Evolutionary conservation across 2,888 invertebrate species (phyloP), one percentile per base, ranked within the genome.

Genomic region (Penaeus monodon): DNA sequence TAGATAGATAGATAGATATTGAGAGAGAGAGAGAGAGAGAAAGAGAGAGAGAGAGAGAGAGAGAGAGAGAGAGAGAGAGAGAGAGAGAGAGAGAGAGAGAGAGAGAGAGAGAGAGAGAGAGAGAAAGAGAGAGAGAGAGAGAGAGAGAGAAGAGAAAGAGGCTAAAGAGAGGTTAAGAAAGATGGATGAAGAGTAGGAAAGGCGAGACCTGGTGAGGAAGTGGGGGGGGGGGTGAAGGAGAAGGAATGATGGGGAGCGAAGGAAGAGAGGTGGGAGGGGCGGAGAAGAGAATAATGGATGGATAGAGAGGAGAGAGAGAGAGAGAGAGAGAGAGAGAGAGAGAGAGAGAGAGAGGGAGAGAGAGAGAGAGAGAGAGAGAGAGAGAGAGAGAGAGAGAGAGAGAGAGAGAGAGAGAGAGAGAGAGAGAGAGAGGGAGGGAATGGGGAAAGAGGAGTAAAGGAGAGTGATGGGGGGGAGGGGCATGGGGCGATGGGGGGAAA

Each of bases 401-500:
- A 74, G 33, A 33, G 38, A 38, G 24, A 77, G 57, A n/a, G 74
- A 83, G 49, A 4, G 29, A 66, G 33, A 27, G 38, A 70, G 70
- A 27, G 20, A 33, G 14, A 14, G 64, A 80, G 65, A 3, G 66
- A 57, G 10, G 14, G 79, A n/a, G 27, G 24, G 29, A n/a, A 24
- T 68, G 29, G 68, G 68, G 44, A 27, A 33, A 68, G 68, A 38
- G 17, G 57, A 49, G 49, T 44, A 57, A 27, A 44, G 57, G 44
- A 68, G 68, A 38, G 17, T n/a, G n/a, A 24, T 44, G 49, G 24
- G 49, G 33, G 33, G 17, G 6, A 4, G 7, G 7, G 49, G 77
- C 68, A 44, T 49, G 38, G 84, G 74, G 66, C 77, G 66, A 84
- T 49, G 76, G 76, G 44, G 83, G 83, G 65, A 22, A 22, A 38